These are phyloP conservation scores for Macaria liturata DNA, from an alignment of 2,888 invertebrate genomes.

Conservation along the genomic window DNA sequence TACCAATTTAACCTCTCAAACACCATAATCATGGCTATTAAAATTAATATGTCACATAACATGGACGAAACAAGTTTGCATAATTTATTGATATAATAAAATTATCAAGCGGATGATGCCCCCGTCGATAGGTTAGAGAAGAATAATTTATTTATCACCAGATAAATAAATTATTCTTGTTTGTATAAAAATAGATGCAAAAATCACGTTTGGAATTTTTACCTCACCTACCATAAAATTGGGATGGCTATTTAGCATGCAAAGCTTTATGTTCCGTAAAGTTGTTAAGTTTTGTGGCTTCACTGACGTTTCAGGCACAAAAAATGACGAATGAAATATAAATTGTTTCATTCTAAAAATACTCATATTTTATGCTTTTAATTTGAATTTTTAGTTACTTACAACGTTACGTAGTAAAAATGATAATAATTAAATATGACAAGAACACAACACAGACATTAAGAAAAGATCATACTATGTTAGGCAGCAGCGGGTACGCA, in stretches of 20 bases:
- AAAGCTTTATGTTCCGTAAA: too few relatives aligned
- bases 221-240: too few relatives aligned
- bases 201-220: neutral
- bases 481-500: constrained; percentile 57
- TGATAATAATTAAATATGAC: too few relatives aligned
- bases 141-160: constrained; percentile 9
- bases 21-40: constrained; percentile 22
- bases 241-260: too few relatives aligned
- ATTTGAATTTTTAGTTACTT: too few relatives aligned
- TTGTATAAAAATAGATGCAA: neutral
- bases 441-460: constrained; percentile 3
- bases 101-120: constrained; percentile 23
- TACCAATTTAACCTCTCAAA: constrained; percentile 30
- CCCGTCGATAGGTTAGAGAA: constrained; percentile 8
- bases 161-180: too few relatives aligned
- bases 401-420: too few relatives aligned
- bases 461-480: constrained; percentile 57
- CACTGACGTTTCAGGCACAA: too few relatives aligned
- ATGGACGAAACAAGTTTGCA: constrained; percentile 30
- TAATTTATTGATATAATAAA: constrained; percentile 32
- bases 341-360: too few relatives aligned
- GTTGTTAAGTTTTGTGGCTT: too few relatives aligned
- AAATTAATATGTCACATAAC: constrained; percentile 27
- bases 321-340: too few relatives aligned
- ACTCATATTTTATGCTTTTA: too few relatives aligned